phyloP scores from a whole-genome alignment of 2,888 invertebrate species.

The Cephalotes varians region DNA sequence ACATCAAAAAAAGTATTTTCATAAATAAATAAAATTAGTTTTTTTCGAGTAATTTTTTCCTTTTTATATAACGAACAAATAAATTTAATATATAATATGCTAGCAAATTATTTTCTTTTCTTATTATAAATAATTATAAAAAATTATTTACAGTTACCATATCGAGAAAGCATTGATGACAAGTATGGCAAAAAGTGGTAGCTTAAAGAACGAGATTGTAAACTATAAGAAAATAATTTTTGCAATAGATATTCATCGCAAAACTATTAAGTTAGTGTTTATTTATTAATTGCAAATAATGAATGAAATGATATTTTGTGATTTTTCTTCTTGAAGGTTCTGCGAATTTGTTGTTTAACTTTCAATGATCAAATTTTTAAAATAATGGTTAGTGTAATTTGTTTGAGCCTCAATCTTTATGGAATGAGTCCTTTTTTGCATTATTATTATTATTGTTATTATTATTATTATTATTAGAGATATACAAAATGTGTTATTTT shows the following conservation, averaged over 20 bases:
- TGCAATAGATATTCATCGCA: constrained; percentile 18
- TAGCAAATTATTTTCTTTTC: neutral
- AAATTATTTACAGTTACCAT: constrained; percentile 12
- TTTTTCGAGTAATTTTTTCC: too few species aligned
- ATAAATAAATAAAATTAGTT: too few species aligned
- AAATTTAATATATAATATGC: too few species aligned
- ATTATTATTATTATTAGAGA: too few species aligned
- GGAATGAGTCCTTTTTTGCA: neutral
- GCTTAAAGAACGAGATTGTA: neutral
- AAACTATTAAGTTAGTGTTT: constrained; percentile 14
- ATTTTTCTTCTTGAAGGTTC: neutral
- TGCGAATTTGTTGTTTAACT: neutral
- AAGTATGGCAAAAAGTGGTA: neutral
- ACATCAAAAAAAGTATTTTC: too few species aligned
- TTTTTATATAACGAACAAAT: neutral
- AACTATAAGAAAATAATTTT: neutral
- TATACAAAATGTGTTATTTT: too few species aligned
- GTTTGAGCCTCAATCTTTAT: constrained; percentile 14
- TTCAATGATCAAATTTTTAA: neutral
- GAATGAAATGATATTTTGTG: too few species aligned
- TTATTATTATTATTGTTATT: neutral
- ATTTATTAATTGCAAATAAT: neutral
- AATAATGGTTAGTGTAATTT: neutral
- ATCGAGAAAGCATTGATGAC: neutral
- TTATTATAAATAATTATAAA: neutral